Percentiles rank a stretch among this genome's conserved stretches.
phyloP scores from a whole-genome alignment of 2,888 invertebrate species.

The Eupeodes luniger region DNA sequence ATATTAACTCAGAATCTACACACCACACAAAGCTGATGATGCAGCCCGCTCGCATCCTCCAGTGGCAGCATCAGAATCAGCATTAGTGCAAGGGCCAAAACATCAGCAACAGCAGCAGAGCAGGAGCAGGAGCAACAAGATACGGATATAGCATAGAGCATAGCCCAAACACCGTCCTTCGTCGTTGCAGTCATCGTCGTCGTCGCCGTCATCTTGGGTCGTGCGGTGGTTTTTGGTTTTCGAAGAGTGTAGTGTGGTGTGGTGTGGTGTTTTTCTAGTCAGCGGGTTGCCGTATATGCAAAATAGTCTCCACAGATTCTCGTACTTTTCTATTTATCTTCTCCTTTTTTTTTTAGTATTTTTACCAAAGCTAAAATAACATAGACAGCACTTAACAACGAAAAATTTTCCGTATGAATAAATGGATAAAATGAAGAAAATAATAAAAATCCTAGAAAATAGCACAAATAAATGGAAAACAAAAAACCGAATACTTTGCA shows the following conservation, averaged over 20 bases:
- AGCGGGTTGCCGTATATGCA: slow-evolving; percentile 73
- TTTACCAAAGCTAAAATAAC: slow-evolving; percentile 44
- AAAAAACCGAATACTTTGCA: slow-evolving; percentile 36
- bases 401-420: slow-evolving; percentile 68
- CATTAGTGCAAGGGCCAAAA: no score
- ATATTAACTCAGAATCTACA: slow-evolving; percentile 80
- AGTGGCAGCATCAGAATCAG: slow-evolving; percentile 22
- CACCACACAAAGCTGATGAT: slow-evolving; percentile 78
- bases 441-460: slow-evolving; percentile 41
- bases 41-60: slow-evolving; percentile 78
- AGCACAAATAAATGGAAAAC: slow-evolving; percentile 57
- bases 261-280: slow-evolving; percentile 53
- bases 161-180: no score
- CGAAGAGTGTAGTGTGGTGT: not conserved
- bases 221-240: not conserved
- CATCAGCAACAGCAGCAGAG: no score
- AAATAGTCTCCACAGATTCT: slow-evolving; percentile 66
- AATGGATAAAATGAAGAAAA: slow-evolving; percentile 44
- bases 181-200: not conserved
- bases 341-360: not conserved
- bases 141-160: no score
- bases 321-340: slow-evolving; percentile 33
- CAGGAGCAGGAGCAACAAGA: no score
- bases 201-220: not conserved
- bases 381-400: slow-evolving; percentile 53